A percentile compares a stretch with the other conserved stretches of the same genome.
These are phyloP conservation scores for Oeneis ivallda DNA, from an alignment of 2,888 invertebrate species.

Conservation along the genomic window DNA sequence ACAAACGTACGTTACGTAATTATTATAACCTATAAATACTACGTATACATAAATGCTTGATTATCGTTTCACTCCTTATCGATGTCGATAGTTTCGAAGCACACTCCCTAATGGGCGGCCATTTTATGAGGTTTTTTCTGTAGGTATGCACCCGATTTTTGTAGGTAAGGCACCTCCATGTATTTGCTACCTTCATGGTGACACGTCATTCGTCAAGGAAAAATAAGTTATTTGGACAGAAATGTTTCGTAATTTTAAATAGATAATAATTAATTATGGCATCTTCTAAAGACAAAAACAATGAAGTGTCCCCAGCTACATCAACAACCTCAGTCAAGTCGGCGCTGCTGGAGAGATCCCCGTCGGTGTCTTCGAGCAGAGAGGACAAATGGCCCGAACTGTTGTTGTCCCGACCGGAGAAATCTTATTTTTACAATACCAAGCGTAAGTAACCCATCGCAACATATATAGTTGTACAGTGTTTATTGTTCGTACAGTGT, in stretches of 20 bases:
- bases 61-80: too few species aligned
- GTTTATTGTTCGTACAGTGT: too few species aligned
- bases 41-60: too few species aligned
- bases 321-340: constrained; percentile 65
- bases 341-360: constrained; percentile 63
- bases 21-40: too few species aligned
- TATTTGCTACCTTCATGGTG: neutral
- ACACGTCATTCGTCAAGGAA: constrained; percentile 33
- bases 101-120: too few species aligned
- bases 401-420: constrained; percentile 69
- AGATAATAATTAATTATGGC: constrained; percentile 59
- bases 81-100: too few species aligned
- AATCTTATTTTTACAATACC: constrained; percentile 69
- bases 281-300: constrained; percentile 59
- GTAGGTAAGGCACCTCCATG: too few species aligned
- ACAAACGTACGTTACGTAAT: too few species aligned
- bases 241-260: constrained; percentile 50
- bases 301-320: constrained; percentile 61
- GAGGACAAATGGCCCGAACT: constrained; percentile 80
- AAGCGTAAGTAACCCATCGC: constrained; percentile 60
- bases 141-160: too few species aligned
- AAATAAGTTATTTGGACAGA: constrained; percentile 36
- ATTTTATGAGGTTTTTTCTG: too few species aligned
- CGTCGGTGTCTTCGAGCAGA: constrained; percentile 64
- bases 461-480: neutral